phyloP scores from a whole-genome alignment of 2,797 vertebrate species.

The Pangasius krempfi region DNA sequence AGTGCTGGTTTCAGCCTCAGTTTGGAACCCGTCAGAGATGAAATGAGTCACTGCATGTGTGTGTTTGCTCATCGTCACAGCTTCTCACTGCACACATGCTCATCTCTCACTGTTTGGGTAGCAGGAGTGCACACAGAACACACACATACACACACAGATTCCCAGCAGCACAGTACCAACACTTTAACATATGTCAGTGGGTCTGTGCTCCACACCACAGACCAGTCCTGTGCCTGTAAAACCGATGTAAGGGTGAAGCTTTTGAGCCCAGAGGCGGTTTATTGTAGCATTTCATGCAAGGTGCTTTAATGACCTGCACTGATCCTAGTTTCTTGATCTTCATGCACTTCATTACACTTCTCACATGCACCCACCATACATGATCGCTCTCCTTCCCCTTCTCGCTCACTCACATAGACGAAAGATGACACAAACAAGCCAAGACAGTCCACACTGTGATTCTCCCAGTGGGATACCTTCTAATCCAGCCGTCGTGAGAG shows the following conservation, averaged over 20 bases:
- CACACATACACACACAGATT: slow-evolving; percentile 46
- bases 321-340: not conserved
- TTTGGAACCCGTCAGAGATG: slow-evolving; percentile 52
- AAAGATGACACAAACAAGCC: slow-evolving; percentile 30
- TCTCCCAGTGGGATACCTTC: slow-evolving; percentile 30
- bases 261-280: not conserved
- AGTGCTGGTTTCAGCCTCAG: slow-evolving; percentile 50
- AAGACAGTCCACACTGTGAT: slow-evolving; percentile 36
- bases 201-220: slow-evolving; percentile 33
- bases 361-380: slow-evolving; percentile 22
- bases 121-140: slow-evolving; percentile 31
- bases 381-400: slow-evolving; percentile 5
- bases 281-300: not conserved
- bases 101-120: slow-evolving; percentile 49
- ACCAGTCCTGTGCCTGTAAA: slow-evolving; percentile 20
- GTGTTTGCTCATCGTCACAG: slow-evolving; percentile 60
- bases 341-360: slow-evolving; percentile 40
- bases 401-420: not conserved
- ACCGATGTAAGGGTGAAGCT: not conserved
- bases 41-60: slow-evolving; percentile 57
- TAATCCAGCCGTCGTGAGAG: slow-evolving; percentile 13
- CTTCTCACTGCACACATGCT: slow-evolving; percentile 51
- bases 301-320: slow-evolving; percentile 48
- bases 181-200: slow-evolving; percentile 39
- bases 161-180: slow-evolving; percentile 33